Evolutionary conservation across 2,888 invertebrate species (phyloP), one percentile per base, ranked within the genome.

Genomic region (Macaria liturata): DNA sequence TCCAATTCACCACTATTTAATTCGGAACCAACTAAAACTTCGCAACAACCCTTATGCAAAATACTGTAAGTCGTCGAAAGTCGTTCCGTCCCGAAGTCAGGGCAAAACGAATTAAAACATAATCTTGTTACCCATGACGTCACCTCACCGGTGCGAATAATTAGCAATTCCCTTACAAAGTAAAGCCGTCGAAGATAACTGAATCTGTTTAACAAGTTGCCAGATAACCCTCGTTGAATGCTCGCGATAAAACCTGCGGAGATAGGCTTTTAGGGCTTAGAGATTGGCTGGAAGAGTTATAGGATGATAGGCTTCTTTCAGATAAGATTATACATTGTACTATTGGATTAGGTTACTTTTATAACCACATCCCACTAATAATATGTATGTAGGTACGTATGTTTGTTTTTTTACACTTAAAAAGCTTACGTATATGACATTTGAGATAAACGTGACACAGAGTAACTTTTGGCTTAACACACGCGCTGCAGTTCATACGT

Each of bases 171-270:
- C 81, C 81, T 80, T 72, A 67, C 59, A 59, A 71, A 65, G 70
- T 70, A 67, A 66, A 69, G 64, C 67, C 65, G 68, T 68, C 71
- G 69, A 74, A 76, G 82, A 81, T 86, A 85, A 85, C 81, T 71
- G 75, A 85, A 86, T 86, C 78, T 59, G 55, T 75, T 78, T 83
- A 83, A 85, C 80, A 81, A 87, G 81, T 84, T 85, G 58, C 39
- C 56, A 49, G 62, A 67, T 65, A 65, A 66, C 59, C 64, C 61
- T 54, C 52, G 58, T 43, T 56, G 56, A 59, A 60, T 54, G 37
- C 20, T 39, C n/a, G 43, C 46, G 55, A 56, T 60, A 56, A 55
- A 52, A 44, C 48, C 52, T 42, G 46, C 52, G 32, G 20, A 54
- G 59, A 59, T 59, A 59, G 39, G 32, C 50, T 32, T 9, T 40